Evolutionary conservation across 1,140 invertebrate genomes (phyloP), one percentile per base, ranked within the genome.

Genomic region (Aphelenchoides besseyi): DNA sequence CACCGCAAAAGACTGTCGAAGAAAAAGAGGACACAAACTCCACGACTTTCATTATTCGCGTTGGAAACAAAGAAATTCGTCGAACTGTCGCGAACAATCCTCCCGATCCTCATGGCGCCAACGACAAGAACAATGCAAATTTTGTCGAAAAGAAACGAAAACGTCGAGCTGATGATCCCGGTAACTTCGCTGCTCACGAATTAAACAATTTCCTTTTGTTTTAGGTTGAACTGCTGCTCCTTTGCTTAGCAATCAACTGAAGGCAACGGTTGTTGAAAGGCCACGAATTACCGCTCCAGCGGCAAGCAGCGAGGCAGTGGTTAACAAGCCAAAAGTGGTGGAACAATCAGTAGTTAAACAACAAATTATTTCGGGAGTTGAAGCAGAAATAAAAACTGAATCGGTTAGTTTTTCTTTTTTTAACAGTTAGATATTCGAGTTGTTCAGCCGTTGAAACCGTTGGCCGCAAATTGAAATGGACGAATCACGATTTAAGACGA

Each of bases 381-480:
- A n/a, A n/a, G n/a, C n/a, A n/a, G n/a, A n/a, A n/a, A n/a, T n/a
- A n/a, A n/a, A n/a, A n/a, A n/a, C n/a, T n/a, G n/a, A n/a, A n/a
- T n/a, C n/a, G n/a, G n/a, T n/a, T n/a, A n/a, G n/a, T n/a, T n/a
- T n/a, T n/a, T n/a, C n/a, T n/a, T n/a, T n/a, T n/a, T n/a, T n/a
- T n/a, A n/a, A n/a, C n/a, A n/a, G n/a, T n/a, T n/a, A n/a, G n/a
- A n/a, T n/a, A n/a, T n/a, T n/a, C n/a, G n/a, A n/a, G n/a, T n/a
- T 48, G 12, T 61, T 18, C n/a, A 61, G n/a, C n/a, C 41, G 12
- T 48, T 23, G 35, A 74, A 72, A 5, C 76, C 74, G 0, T 18
- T 74, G 36, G 48, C 72, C 23, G 62, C 77, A 5, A 30, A 68
- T 29, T 77, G 75, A 77, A 55, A 78, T 62, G 75, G 75, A 1